These are phyloP conservation scores for Apteryx mantelli DNA, from an alignment of 2,113 vertebrate species.

Conservation along the genomic window DNA sequence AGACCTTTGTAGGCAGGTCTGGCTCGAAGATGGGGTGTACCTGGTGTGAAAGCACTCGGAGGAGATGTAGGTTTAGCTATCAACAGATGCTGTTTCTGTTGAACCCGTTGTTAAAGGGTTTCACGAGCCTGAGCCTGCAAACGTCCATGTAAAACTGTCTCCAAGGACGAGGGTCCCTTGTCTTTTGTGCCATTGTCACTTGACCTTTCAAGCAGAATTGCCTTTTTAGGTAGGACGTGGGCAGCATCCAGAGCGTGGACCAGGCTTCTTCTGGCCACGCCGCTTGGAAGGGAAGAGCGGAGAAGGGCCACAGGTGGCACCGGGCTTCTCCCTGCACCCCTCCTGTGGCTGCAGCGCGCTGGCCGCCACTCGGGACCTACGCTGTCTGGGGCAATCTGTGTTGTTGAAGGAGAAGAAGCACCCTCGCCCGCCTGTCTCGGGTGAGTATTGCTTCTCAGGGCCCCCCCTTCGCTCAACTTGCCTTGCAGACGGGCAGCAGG, in stretches of 20 bases:
- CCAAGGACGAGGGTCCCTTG: no score
- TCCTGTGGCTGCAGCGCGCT: no score
- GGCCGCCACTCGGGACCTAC: no score
- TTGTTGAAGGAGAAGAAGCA: no score
- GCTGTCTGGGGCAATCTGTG: no score
- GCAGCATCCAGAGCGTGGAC: neutral
- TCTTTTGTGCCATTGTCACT: rapidly evolving
- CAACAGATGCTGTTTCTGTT: neutral
- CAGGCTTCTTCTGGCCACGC: neutral
- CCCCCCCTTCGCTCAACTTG: no score
- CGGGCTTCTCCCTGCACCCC: no score
- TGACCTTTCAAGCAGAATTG: neutral
- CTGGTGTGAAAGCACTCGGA: neutral
- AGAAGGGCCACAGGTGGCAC: no score
- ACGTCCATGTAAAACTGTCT: neutral
- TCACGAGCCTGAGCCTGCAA: neutral
- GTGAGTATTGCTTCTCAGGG: no score
- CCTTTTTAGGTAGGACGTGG: neutral
- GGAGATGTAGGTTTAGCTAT: neutral
- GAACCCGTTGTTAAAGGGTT: neutral
- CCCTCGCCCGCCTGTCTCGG: no score
- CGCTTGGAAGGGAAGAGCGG: no score
- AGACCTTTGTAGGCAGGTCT: neutral
- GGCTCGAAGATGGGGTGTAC: rapidly evolving
- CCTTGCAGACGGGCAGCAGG: no score